Evolutionary conservation across 2,113 vertebrate species (phyloP), one percentile per base, ranked within the genome.

Genomic region (Nannobrachium achirus): DNA sequence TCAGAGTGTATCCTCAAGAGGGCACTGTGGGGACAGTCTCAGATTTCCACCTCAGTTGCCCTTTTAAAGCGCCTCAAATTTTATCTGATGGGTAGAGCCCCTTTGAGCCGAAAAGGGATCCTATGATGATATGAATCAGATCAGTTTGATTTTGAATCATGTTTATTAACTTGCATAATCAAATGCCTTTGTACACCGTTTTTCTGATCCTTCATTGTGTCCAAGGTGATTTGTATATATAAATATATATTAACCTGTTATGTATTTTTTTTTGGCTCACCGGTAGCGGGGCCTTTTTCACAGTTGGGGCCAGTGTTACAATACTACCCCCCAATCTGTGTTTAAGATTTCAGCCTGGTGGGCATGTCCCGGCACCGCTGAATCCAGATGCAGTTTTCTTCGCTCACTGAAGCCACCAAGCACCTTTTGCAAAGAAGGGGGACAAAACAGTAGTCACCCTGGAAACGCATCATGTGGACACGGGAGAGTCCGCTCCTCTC

Each of bases 381-480:
- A 86, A 86, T 80, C 71, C 86, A 88, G 89, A 93, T 92, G 89
- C 90, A 92, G 91, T 92, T 33, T 33, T 90, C 79, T 88, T 89
- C 76, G 85, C 69, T 89, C 85, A 86, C 86, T 80, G 81, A 91
- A 89, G 85, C 70, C 89, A 91, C 89, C 86, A 90, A 86, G 88
- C 89, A 91, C 89, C 88, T 91, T n/a, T n/a, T 83, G 82, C 75
- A 75, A 81, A 69, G 66, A 73, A 72, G 63, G 71, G 73, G 64
- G 73, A 71, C 69, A n/a, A 73, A 78, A 75, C 65, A 57, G 46
- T 60, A 70, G 81, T 81, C 81, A 70, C 81, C 84, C 85, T 75
- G 68, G 73, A 76, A 82, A 82, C 82, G 85, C 86, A 88, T 89
- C 73, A 75, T 68, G 82, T 78, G 82, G 79, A 83, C 71, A 84